A percentile compares a stretch with the other conserved stretches of the same genome.
Conservation (phyloP, 2,888 invertebrate species). For the Napeogenes inachia region DNA sequence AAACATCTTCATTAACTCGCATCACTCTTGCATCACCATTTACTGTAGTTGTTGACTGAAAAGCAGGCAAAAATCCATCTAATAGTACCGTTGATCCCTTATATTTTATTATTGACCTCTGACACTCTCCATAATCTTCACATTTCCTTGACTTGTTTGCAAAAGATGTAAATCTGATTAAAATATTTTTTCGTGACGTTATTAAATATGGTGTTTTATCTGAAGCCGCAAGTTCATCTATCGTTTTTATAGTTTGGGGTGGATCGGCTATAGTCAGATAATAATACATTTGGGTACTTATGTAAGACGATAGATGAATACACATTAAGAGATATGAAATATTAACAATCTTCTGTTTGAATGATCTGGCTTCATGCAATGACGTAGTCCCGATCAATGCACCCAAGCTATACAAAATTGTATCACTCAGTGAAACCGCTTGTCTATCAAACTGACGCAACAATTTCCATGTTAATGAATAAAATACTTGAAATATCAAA, state of each 20-base stretch:
- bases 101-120: slow-evolving; percentile 34
- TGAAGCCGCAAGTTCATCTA: slow-evolving; percentile 48
- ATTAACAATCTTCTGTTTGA: slow-evolving; percentile 55
- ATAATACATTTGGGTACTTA: slow-evolving; percentile 54
- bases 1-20: slow-evolving; percentile 43
- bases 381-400: slow-evolving; percentile 48
- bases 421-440: slow-evolving; percentile 37
- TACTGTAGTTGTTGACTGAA: slow-evolving; percentile 49
- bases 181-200: slow-evolving; percentile 42
- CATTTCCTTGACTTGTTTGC: slow-evolving; percentile 48
- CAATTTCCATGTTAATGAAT: slow-evolving; percentile 46
- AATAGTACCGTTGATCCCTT: slow-evolving; percentile 50
- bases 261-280: slow-evolving; percentile 55
- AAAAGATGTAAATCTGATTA: slow-evolving; percentile 42
- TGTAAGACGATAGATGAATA: slow-evolving; percentile 50
- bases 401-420: slow-evolving; percentile 53
- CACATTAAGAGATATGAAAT: slow-evolving; percentile 50
- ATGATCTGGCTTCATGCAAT: slow-evolving; percentile 43
- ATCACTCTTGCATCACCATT: slow-evolving; percentile 54
- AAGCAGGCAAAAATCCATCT: slow-evolving; percentile 42
- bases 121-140: slow-evolving; percentile 43
- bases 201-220: slow-evolving; percentile 44
- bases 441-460: slow-evolving; percentile 43
- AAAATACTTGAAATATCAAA: slow-evolving; percentile 48
- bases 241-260: slow-evolving; percentile 45